A percentile compares a stretch with the other conserved stretches of the same genome.
phyloP scores from a whole-genome alignment of 2,888 invertebrate species.

The Muschampia plurimacula region DNA sequence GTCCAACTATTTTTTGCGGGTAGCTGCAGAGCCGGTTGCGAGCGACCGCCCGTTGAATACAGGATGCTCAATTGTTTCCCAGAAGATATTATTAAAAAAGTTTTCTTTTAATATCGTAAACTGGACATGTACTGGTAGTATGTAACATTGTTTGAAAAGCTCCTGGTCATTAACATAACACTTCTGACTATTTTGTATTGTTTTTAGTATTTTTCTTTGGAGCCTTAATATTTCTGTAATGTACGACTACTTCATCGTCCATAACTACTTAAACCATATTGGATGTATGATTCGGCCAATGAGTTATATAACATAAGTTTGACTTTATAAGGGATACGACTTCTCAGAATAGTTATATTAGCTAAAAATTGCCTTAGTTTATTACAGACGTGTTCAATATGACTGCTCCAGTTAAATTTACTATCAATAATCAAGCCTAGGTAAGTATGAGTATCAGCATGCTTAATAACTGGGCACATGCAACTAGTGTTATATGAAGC shows the following conservation, averaged over 20 bases:
- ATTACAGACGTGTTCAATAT: not conserved
- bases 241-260: not conserved
- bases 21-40: not conserved
- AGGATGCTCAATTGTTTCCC: not conserved
- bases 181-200: not conserved
- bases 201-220: not conserved
- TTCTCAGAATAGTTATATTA: not conserved
- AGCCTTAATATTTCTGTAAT: constrained; percentile 4
- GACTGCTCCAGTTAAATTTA: not conserved
- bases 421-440: constrained; percentile 3
- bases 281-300: not conserved
- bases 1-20: not conserved
- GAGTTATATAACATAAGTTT: not conserved
- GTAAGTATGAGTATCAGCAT: constrained; percentile 1
- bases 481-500: not conserved
- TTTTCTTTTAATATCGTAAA: not conserved
- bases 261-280: not conserved
- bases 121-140: not conserved
- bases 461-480: not conserved
- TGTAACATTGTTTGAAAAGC: not conserved
- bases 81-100: not conserved
- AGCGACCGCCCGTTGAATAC: not conserved
- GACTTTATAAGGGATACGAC: not conserved
- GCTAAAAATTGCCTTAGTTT: constrained; percentile 1
- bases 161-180: not conserved